A percentile compares a stretch with the other conserved stretches of the same genome.
Conservation (phyloP, 2,797 vertebrate species). For the Lacerta viridis region DNA sequence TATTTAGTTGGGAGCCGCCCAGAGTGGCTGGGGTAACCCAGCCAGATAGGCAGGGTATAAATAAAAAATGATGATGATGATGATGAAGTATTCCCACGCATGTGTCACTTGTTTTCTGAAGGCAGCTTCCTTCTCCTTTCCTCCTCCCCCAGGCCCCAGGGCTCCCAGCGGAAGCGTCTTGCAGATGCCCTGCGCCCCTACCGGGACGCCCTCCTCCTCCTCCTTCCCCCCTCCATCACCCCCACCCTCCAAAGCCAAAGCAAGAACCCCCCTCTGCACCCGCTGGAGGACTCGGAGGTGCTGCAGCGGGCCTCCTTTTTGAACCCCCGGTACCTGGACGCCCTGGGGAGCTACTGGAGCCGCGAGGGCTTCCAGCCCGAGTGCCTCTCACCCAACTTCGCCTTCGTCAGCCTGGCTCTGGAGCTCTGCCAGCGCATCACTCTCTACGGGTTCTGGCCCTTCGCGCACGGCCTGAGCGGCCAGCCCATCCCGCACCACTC, state of each 20-base stretch:
- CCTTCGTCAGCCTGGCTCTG: constrained; percentile 57
- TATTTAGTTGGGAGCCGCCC: too few relatives aligned
- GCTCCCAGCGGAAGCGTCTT: constrained; percentile 14
- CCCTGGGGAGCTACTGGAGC: constrained; percentile 49
- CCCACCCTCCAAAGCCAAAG: neutral
- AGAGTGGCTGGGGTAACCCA: too few relatives aligned
- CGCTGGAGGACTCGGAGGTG: constrained; percentile 46
- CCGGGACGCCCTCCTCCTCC: constrained; percentile 38
- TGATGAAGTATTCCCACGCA: too few relatives aligned
- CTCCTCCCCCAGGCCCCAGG: neutral
- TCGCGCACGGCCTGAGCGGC: constrained; percentile 3
- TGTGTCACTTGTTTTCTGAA: neutral
- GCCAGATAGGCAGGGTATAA: too few relatives aligned
- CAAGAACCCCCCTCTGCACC: neutral
- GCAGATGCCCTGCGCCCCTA: constrained; percentile 29
- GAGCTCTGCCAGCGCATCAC: constrained; percentile 65
- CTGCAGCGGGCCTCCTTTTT: constrained; percentile 43
- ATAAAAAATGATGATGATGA: too few relatives aligned
- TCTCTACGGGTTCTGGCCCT: constrained; percentile 75
- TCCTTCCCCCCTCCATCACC: constrained; percentile 55
- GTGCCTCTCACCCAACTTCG: constrained; percentile 61
- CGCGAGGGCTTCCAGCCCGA: neutral
- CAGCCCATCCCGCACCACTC: neutral
- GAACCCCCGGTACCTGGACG: constrained; percentile 49
- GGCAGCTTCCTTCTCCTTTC: neutral